These are phyloP conservation scores for Platorchestia sp. DNA, from an alignment of 1,140 invertebrate genomes.

Conservation along the genomic window DNA sequence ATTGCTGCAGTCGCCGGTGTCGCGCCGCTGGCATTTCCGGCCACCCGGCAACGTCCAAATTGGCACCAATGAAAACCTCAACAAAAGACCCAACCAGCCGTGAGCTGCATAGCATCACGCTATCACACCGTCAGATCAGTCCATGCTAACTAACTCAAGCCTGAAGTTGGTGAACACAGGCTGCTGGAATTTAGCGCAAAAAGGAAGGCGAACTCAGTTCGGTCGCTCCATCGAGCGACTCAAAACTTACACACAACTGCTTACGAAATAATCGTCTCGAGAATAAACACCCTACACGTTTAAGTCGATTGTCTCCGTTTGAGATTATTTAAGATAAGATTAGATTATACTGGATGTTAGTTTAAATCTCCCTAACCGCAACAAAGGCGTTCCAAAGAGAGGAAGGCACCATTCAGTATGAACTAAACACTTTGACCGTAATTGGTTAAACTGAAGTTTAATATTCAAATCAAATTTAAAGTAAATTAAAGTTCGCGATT, in stretches of 20 bases:
- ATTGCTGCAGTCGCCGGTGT: not conserved
- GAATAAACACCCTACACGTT: too few species aligned
- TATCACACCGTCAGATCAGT: not conserved
- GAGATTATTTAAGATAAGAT: too few species aligned
- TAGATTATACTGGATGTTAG: too few species aligned
- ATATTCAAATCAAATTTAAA: too few species aligned
- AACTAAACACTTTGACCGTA: too few species aligned
- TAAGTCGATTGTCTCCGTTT: too few species aligned
- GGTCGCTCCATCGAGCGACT: not conserved
- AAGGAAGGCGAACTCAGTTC: not conserved
- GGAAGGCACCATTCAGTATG: too few species aligned
- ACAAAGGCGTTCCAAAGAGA: too few species aligned
- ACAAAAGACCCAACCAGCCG: not conserved
- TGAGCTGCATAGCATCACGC: not conserved
- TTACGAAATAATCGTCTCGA: not conserved
- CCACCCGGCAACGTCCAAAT: not conserved
- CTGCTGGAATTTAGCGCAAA: not conserved
- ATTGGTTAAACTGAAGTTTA: too few species aligned
- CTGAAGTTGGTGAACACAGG: not conserved
- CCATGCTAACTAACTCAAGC: not conserved
- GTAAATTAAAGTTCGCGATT: too few species aligned
- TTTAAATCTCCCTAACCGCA: too few species aligned
- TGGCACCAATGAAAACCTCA: not conserved
- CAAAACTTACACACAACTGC: too few species aligned
- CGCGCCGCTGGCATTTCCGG: not conserved